A percentile compares a stretch with the other conserved stretches of the same genome.
These are phyloP conservation scores for Zosterops lateralis DNA, from an alignment of 2,113 vertebrate species.

Conservation along the genomic window DNA sequence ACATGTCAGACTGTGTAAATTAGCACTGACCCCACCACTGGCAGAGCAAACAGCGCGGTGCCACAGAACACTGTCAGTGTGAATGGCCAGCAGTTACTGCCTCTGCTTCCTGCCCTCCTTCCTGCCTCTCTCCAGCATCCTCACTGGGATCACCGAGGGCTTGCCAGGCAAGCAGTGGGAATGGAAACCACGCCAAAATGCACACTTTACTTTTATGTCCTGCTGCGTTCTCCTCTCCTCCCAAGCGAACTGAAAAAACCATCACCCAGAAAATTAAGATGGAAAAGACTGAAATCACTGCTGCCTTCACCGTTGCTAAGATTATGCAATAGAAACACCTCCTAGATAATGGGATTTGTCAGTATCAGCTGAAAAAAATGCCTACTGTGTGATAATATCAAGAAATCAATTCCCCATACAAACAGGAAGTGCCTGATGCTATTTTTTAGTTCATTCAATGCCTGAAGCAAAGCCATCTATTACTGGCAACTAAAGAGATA, in stretches of 20 bases:
- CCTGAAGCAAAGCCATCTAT: neutral
- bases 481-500: neutral
- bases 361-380: conserved; percentile 17
- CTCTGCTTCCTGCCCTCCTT: neutral
- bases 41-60: rapidly evolving
- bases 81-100: rapidly evolving
- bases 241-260: neutral
- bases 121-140: neutral
- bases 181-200: neutral
- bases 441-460: conserved; percentile 2
- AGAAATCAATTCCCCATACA: neutral
- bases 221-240: neutral
- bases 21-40: rapidly evolving
- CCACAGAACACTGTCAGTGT: rapidly evolving
- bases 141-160: rapidly evolving
- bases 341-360: conserved; percentile 13
- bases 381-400: neutral
- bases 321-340: neutral
- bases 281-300: neutral
- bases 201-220: neutral
- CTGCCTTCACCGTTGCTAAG: neutral
- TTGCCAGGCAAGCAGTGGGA: neutral
- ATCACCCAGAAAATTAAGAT: neutral
- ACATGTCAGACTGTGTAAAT: neutral
- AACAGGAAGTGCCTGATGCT: neutral